Evolutionary conservation across 1,140 invertebrate genomes (phyloP).

Genomic region (Drosophila sp.): DNA sequence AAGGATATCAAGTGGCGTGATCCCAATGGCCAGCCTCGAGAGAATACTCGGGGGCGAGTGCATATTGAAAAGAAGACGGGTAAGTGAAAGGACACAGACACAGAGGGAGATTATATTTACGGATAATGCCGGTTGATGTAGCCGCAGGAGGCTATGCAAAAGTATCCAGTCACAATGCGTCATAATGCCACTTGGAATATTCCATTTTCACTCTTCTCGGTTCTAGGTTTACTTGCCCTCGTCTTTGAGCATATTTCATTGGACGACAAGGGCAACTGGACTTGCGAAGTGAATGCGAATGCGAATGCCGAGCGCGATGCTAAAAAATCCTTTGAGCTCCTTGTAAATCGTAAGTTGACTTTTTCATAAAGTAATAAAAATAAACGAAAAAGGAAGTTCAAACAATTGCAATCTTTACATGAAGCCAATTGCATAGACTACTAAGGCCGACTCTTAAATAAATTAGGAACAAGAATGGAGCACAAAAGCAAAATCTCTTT

Average conservation of each 20-base stretch:
- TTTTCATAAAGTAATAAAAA: slow-evolving; percentile 5
- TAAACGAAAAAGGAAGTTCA: slow-evolving; percentile 17
- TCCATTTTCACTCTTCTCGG: neutral
- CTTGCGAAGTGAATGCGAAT: slow-evolving; percentile 70
- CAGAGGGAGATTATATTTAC: neutral
- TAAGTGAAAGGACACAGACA: slow-evolving; percentile 40
- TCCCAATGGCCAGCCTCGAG: slow-evolving; percentile 68
- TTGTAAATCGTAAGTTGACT: slow-evolving; percentile 82
- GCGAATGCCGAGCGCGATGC: slow-evolving; percentile 51
- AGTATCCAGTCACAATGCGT: slow-evolving; percentile 25
- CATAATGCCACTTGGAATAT: slow-evolving; percentile 18
- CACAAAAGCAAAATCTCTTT: too few species aligned
- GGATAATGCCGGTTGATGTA: slow-evolving; percentile 14
- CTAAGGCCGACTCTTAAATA: neutral
- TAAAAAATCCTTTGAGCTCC: slow-evolving; percentile 80
- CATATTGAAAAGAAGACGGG: slow-evolving; percentile 80
- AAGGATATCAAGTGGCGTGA: slow-evolving; percentile 80
- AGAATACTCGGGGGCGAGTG: slow-evolving; percentile 78
- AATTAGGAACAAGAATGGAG: neutral
- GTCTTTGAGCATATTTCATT: slow-evolving; percentile 82
- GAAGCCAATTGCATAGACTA: slow-evolving; percentile 3
- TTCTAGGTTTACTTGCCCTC: slow-evolving; percentile 67
- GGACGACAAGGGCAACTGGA: slow-evolving; percentile 82
- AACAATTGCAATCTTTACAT: slow-evolving; percentile 43
- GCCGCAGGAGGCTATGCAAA: slow-evolving; percentile 9